Evolutionary conservation across 2,888 invertebrate species (phyloP), one percentile per base, ranked within the genome.

Genomic region (Lampropteryx suffumata): DNA sequence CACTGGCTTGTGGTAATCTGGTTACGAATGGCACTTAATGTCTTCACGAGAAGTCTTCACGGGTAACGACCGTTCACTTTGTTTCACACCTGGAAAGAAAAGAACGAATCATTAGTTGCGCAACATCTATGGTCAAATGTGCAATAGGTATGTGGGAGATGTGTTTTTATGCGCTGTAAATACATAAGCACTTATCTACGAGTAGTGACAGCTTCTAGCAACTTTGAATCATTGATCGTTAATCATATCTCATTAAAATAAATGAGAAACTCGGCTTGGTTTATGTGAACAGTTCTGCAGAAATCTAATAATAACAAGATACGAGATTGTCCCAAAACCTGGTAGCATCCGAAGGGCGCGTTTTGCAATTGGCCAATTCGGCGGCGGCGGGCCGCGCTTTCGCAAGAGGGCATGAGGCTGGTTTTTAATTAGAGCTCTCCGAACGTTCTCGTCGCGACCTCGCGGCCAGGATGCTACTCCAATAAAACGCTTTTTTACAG

Each of bases 401-500:
- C 82, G 84, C 81, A 84, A 86, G 66, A 76, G 76, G 73, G 76
- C 74, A 75, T 72, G 74, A 70, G 68, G 73, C 76, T 71, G 65
- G 77, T 80, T 85, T 85, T 88, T 88, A 88, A 88, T 87, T 87
- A 87, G 85, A 83, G 76, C 80, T 82, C 81, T 79, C 82, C 70
- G 79, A 78, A 52, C 50, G 56, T 55, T 54, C 50, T 60, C 75
- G 76, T 77, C 80, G 76, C 79, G 85, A 70, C 88, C 89, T 87
- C 85, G 87, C 62, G 50, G 79, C 74, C 87, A 87, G 89, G 88
- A 89, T 85, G 84, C 82, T 79, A 71, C 79, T 80, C 74, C 81
- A 86, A 88, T 88, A 89, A 89, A 88, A 87, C 75, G 76, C 73
- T 79, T 88, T 84, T 89, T 89, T 89, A 89, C 85, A 82, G 76